Base-by-base conservation (phyloP, 2,888 invertebrate genomes). In the Hofmannophila pseudospretella region DNA sequence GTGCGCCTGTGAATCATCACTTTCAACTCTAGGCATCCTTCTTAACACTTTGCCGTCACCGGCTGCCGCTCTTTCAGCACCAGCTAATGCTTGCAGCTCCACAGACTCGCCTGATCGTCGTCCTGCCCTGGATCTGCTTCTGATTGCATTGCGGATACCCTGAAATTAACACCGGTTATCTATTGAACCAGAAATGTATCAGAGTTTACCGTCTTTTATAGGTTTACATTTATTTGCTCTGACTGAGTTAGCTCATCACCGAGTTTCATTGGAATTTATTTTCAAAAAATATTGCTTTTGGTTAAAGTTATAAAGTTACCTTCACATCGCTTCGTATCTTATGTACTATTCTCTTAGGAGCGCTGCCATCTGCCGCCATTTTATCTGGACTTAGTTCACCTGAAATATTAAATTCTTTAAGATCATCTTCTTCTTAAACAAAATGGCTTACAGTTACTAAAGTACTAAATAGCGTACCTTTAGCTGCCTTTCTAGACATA, bases 281-380 rank as follows among this genome's bases (percentile, higher is more conserved):
- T n/a, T n/a, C n/a, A n/a, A n/a, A n/a, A n/a, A n/a, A n/a, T n/a
- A n/a, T n/a, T n/a, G n/a, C n/a, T n/a, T n/a, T n/a, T n/a, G n/a
- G n/a, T n/a, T n/a, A n/a, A n/a, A n/a, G n/a, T n/a, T n/a, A n/a
- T n/a, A n/a, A n/a, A n/a, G 16, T 58, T 77, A 88, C 90, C 80
- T 94, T 95, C 2, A 95, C 96, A 74, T 96, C 96, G 58, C 92
- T 93, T 47, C 93, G 91, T 33, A 96, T 85, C 73, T 95, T 94
- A 58, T 94, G 94, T 8, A 96, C 95, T 48, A 96, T 92, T 49
- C 93, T 88, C 68, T 93, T 94, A 8, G 93, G 89, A 25, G 90
- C 88, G 64, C 90, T 91, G 52, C 91, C 91, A 49, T 90, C 90
- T 14, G 87, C 88, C n/a, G 85, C 58, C 41, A 58, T 34, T 53